These are phyloP conservation scores for Notodonta ziczac DNA, from an alignment of 2,888 invertebrate genomes.

Conservation along the genomic window DNA sequence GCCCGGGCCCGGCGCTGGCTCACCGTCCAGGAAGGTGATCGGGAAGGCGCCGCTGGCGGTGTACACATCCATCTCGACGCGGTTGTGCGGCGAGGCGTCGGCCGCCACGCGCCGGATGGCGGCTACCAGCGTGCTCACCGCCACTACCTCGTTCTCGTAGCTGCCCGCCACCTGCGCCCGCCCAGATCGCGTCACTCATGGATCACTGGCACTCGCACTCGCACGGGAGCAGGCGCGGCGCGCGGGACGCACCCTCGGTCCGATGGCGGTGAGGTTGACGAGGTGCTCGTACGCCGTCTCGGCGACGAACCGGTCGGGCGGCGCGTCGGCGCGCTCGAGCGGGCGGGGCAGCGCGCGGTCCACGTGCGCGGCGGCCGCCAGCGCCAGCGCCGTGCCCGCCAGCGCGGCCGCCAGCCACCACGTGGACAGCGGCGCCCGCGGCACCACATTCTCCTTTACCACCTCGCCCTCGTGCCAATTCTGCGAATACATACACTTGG, in stretches of 20 bases:
- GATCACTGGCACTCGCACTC: neutral
- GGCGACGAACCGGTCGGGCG: constrained; percentile 67
- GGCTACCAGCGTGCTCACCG: constrained; percentile 56
- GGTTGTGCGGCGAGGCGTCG: constrained; percentile 80
- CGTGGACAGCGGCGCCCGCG: constrained; percentile 43
- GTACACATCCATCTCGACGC: constrained; percentile 88
- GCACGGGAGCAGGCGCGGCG: neutral
- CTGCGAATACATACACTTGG: constrained; percentile 3
- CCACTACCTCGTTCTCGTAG: neutral
- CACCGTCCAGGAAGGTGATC: constrained; percentile 88
- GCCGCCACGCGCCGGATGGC: constrained; percentile 87
- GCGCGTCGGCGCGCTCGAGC: constrained; percentile 46
- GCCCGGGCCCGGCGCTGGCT: neutral
- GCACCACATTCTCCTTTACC: constrained; percentile 58
- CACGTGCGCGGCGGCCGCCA: constrained; percentile 80
- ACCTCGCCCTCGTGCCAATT: constrained; percentile 19
- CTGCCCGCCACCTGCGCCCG: neutral
- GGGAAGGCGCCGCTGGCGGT: constrained; percentile 90
- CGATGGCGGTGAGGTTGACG: constrained; percentile 74
- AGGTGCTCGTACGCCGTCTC: constrained; percentile 82
- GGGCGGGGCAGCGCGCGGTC: constrained; percentile 85
- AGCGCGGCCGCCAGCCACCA: constrained; percentile 78
- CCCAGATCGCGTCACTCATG: neutral
- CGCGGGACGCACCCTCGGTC: constrained; percentile 75
- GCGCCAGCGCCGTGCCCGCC: constrained; percentile 77